Evolutionary conservation across 2,113 vertebrate genomes (phyloP), one percentile per base, ranked within the genome.

Genomic region (Phycodurus eques): DNA sequence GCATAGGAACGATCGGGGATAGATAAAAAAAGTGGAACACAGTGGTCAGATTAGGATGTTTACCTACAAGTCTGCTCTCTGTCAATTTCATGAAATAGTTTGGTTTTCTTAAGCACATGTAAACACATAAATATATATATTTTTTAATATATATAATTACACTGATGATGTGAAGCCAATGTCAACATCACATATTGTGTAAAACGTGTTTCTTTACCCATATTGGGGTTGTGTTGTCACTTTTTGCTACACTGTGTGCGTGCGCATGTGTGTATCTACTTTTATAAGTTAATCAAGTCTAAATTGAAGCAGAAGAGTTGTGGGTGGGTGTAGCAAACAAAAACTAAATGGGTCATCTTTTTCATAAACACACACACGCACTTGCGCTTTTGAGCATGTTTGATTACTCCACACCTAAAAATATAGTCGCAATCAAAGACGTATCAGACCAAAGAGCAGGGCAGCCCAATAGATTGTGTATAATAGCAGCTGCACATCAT

Each of bases 391-490:
- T 42, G 11, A 22, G 62, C 9, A 39, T 54, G 61, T 12, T 75
- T 31, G 57, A 43, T 63, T 27, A 62, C 35, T 47, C 54, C 59
- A 69, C 72, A 78, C 39, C 66, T 61, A 54, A 79, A 76, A 70
- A 65, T 22, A 22, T 51, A 53, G 35, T 2, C 12, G 27, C 8
- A 33, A 72, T 63, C 49, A 20, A 33, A 4, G 69, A 69, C 43
- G 57, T 12, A 49, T 71, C 13, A 53, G 62, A 54, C 59, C 12
- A 59, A 27, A 19, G 27, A 33, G 12, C 3, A 22, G 4, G 9
- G 1, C 9, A 15, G 0, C 3, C 27, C 12, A 35, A 61, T 61
- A 14, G 0, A 6, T 8, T 61, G 33, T 19, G 14, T 14, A 35
- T 35, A 17, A 17, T 35, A 35, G 33, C 12, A 19, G 11, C 1